These are phyloP conservation scores for Alca torda DNA, from an alignment of 2,797 vertebrate species.

Conservation along the genomic window DNA sequence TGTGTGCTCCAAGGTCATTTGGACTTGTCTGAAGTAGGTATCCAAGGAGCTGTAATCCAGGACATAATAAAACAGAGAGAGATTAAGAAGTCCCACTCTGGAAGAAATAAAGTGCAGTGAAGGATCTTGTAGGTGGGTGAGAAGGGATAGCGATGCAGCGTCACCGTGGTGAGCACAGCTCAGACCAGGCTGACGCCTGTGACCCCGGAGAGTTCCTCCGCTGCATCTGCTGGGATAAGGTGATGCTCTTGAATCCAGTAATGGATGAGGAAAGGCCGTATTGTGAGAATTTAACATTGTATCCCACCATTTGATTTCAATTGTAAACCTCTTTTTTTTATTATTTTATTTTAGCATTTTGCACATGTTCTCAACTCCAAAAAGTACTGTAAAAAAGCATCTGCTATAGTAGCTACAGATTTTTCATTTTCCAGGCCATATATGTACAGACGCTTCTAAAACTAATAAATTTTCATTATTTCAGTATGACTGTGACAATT, in stretches of 20 bases:
- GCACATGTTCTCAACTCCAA: not conserved
- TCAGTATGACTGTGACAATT: not conserved
- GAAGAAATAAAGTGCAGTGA: not conserved
- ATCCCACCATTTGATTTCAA: not conserved
- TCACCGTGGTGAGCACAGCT: not conserved
- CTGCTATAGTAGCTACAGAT: not conserved
- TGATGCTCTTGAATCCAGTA: not conserved
- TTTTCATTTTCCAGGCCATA: not conserved
- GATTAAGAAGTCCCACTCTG: not conserved
- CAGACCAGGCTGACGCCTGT: not conserved
- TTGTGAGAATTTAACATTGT: not conserved
- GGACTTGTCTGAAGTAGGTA: not conserved
- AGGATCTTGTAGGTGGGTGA: not conserved
- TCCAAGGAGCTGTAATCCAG: conserved; percentile 15
- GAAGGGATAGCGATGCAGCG: not conserved
- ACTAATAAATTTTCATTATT: not conserved
- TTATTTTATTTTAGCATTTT: not conserved
- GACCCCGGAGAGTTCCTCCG: rapidly evolving
- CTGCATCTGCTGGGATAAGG: not conserved
- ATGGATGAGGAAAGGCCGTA: not conserved
- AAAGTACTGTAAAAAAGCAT: not conserved
- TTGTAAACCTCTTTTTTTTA: not conserved
- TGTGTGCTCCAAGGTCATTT: not conserved
- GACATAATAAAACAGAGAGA: not conserved
- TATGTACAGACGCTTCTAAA: not conserved